Conservation (phyloP, 2,888 invertebrate genomes). For the Dione vanillae region DNA sequence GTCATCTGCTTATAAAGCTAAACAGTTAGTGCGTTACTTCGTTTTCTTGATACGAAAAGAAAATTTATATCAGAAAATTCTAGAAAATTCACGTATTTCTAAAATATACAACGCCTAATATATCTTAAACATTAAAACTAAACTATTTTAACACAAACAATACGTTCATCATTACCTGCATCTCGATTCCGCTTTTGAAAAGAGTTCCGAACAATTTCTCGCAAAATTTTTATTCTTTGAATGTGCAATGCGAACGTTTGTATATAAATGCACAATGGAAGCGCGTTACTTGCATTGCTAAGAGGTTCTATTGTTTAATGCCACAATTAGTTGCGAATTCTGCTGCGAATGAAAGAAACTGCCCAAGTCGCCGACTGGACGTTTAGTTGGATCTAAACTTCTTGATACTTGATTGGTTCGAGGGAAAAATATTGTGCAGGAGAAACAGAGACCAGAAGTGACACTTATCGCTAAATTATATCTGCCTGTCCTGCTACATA, state of each 20-base stretch:
- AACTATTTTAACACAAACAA: conserved; percentile 42
- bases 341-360: conserved; percentile 76
- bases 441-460: too few relatives aligned
- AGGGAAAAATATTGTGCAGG: too few relatives aligned
- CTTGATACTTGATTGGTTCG: conserved; percentile 56
- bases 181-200: conserved; percentile 46
- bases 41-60: neutral
- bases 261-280: conserved; percentile 60
- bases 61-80: too few relatives aligned
- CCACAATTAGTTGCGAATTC: conserved; percentile 79
- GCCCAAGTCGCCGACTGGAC: conserved; percentile 72
- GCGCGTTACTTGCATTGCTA: conserved; percentile 70
- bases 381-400: conserved; percentile 40
- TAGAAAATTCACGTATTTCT: neutral
- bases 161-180: conserved; percentile 47
- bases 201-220: conserved; percentile 55
- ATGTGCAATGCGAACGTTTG: conserved; percentile 56
- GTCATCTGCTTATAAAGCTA: neutral
- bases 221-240: conserved; percentile 55
- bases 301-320: conserved; percentile 84
- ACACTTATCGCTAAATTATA: too few relatives aligned
- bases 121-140: conserved; percentile 27
- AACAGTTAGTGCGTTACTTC: neutral
- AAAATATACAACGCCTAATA: neutral
- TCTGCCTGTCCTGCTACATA: too few relatives aligned